These are phyloP conservation scores for Tenthredo livida DNA, from an alignment of 2,888 invertebrate species.

Conservation along the genomic window DNA sequence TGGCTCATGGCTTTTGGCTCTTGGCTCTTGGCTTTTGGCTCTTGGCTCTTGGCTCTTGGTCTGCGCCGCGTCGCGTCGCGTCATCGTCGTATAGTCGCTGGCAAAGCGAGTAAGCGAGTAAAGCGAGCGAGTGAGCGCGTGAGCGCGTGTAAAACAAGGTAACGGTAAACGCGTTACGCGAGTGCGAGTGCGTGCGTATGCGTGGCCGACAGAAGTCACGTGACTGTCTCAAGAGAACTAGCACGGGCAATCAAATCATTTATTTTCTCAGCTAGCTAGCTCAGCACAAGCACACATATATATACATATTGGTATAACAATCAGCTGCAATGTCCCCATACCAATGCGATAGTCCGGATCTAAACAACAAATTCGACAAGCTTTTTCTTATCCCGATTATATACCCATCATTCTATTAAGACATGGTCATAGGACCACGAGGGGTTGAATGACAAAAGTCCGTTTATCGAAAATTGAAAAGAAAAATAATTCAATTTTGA, in stretches of 20 bases:
- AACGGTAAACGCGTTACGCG: constrained; percentile 49
- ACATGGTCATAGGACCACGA: no score
- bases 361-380: neutral
- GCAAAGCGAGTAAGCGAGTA: neutral
- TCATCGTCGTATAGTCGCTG: constrained; percentile 4
- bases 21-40: neutral
- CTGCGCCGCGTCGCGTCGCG: neutral
- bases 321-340: neutral
- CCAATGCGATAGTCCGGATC: neutral
- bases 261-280: constrained; percentile 10
- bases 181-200: constrained; percentile 15
- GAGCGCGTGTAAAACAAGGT: constrained; percentile 39
- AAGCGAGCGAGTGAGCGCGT: neutral
- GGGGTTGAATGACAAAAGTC: no score
- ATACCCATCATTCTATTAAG: neutral
- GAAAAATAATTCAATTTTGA: no score
- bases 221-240: constrained; percentile 44
- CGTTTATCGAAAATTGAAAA: no score
- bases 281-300: neutral
- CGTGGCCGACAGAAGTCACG: constrained; percentile 42
- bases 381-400: neutral
- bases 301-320: neutral
- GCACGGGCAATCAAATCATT: constrained; percentile 47
- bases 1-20: neutral
- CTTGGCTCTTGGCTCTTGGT: neutral